These are phyloP conservation scores for Lepilemur septentrionalis DNA, from an alignment of 2,797 vertebrate species.

Conservation along the genomic window DNA sequence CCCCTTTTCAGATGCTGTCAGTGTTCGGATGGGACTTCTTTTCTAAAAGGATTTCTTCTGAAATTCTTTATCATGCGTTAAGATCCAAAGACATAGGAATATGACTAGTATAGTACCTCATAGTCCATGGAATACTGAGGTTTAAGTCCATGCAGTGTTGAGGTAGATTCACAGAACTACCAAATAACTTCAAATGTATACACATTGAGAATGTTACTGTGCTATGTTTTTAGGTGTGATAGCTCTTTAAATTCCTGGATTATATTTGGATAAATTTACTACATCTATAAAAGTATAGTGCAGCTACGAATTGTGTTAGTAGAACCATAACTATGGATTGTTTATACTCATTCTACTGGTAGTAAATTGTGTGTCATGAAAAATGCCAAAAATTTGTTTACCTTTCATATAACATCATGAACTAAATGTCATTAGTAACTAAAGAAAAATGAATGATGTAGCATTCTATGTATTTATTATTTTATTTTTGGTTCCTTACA, in stretches of 20 bases:
- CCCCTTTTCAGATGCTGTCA: background rate
- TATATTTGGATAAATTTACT: background rate
- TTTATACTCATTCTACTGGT: background rate
- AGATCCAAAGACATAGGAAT: background rate
- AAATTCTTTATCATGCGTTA: background rate
- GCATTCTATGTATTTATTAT: background rate
- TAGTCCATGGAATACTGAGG: fast-evolving
- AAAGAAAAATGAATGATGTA: background rate
- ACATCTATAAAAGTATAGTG: background rate
- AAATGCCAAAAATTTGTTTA: background rate
- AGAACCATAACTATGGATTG: background rate
- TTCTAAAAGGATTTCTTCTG: too few species aligned
- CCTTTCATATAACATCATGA: background rate
- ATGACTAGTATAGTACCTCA: fast-evolving
- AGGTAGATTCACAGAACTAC: background rate
- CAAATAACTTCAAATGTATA: background rate
- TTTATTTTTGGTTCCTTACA: background rate
- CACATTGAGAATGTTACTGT: background rate
- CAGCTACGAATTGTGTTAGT: background rate
- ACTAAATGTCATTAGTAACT: background rate
- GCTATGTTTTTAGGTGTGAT: background rate
- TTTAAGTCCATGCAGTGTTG: background rate
- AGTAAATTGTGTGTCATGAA: background rate
- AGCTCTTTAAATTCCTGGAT: background rate
- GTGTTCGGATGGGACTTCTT: background rate